phyloP scores from a whole-genome alignment of 1,140 invertebrate genomes.

The Saccostrea cuccullata region DNA sequence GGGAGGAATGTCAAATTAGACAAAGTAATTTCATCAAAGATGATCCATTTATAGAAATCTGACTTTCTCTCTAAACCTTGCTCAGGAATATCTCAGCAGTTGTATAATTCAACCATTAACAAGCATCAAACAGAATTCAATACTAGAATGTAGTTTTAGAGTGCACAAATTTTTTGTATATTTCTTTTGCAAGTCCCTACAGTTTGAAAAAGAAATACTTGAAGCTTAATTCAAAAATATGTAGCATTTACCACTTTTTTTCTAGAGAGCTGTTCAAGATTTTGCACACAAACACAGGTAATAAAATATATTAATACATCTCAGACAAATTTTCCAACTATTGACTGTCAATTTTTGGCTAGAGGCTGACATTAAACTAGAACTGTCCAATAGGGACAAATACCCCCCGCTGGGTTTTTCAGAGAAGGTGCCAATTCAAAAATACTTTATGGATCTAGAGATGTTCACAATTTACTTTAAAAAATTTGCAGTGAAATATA shows the following conservation, averaged over 20 bases:
- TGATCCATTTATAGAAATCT: background rate
- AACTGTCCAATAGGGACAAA: too few species aligned
- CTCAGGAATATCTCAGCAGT: background rate
- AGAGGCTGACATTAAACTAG: background rate
- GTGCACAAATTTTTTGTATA: too few species aligned
- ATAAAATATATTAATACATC: background rate
- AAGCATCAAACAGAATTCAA: background rate
- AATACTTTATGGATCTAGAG: too few species aligned
- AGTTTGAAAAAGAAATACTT: too few species aligned
- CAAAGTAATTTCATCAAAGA: conserved; percentile 13
- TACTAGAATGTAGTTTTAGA: background rate
- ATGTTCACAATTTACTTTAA: too few species aligned
- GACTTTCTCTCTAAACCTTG: background rate
- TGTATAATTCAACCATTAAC: background rate
- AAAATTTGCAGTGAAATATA: too few species aligned
- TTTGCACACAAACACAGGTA: background rate
- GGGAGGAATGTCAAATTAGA: conserved; percentile 18
- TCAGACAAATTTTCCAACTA: background rate
- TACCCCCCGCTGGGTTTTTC: too few species aligned
- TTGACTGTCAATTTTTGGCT: background rate
- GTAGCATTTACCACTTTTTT: background rate
- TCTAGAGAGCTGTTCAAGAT: background rate
- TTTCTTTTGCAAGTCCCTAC: background rate
- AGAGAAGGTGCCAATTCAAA: too few species aligned
- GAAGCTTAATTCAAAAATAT: too few species aligned